Conservation (phyloP, 1,140 invertebrate species). For the Matsumurasca onukii region DNA sequence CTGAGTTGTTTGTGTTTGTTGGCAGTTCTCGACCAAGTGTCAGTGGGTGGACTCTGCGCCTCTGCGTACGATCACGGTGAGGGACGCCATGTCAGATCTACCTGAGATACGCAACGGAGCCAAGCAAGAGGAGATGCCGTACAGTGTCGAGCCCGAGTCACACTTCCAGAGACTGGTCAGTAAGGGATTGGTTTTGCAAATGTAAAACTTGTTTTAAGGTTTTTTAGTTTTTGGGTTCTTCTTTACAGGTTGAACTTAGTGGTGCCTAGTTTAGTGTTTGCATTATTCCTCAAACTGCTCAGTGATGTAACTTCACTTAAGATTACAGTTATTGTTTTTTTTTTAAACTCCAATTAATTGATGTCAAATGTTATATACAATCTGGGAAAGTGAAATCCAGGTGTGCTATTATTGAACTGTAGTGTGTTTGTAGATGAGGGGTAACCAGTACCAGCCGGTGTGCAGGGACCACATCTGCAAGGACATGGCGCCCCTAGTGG, state of each 20-base stretch:
- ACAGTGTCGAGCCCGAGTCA: constrained; percentile 68
- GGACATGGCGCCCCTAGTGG: constrained; percentile 77
- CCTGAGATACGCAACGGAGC: constrained; percentile 75
- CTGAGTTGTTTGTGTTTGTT: constrained; percentile 19
- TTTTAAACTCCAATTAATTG: too few relatives aligned
- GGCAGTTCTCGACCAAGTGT: constrained; percentile 51
- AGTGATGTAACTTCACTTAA: too few relatives aligned
- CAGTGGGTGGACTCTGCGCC: constrained; percentile 64
- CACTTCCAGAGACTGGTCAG: constrained; percentile 74
- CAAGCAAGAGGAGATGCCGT: constrained; percentile 67
- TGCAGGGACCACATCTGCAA: constrained; percentile 83
- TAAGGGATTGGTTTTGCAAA: too few relatives aligned
- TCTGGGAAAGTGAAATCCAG: too few relatives aligned
- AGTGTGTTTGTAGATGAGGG: constrained; percentile 52
- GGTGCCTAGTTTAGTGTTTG: too few relatives aligned
- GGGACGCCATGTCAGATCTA: constrained; percentile 82
- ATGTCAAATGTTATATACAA: too few relatives aligned
- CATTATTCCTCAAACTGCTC: too few relatives aligned
- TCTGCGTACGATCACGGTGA: constrained; percentile 70
- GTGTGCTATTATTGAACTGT: background rate
- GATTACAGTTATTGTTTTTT: too few relatives aligned
- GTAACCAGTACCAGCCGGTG: constrained; percentile 56
- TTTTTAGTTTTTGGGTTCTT: too few relatives aligned
- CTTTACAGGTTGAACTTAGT: too few relatives aligned
- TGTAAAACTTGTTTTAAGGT: too few relatives aligned